Conservation (phyloP, 2,113 vertebrate genomes). For the Trichechus manatus region DNA sequence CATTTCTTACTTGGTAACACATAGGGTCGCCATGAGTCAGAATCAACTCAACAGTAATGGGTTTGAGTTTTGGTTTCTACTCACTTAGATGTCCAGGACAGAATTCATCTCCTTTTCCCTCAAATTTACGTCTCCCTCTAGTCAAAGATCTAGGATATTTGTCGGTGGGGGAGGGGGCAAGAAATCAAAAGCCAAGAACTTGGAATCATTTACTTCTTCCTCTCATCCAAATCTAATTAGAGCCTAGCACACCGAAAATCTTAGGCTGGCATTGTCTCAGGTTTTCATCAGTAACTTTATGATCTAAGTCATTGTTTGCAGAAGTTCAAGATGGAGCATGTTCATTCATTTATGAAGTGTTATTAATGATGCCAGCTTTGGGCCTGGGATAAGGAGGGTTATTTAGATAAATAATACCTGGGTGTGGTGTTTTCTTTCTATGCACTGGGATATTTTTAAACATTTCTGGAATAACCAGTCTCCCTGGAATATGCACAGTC, state of each 20-base stretch:
- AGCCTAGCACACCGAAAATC: neutral
- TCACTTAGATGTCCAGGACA: neutral
- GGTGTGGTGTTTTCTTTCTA: constrained; percentile 8
- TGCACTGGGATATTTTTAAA: neutral
- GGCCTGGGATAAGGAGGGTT: neutral
- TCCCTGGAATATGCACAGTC: neutral
- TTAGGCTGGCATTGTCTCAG: neutral
- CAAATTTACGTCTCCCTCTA: neutral
- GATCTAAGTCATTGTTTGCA: neutral
- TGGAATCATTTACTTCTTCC: neutral
- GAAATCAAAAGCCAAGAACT: neutral
- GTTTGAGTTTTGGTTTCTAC: neutral
- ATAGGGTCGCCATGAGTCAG: neutral
- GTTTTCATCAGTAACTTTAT: neutral
- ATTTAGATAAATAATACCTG: constrained; percentile 48
- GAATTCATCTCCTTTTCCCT: neutral
- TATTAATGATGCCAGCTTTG: constrained; percentile 46
- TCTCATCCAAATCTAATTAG: neutral
- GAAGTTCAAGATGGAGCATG: constrained; percentile 54
- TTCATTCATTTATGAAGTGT: constrained; percentile 38
- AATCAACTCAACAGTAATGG: neutral
- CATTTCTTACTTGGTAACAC: neutral
- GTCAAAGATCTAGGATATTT: neutral
- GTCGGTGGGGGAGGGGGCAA: no score
- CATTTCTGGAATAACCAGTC: constrained; percentile 75